These are phyloP conservation scores for Dexiosoma caninum DNA, from an alignment of 2,888 invertebrate species.

Conservation along the genomic window DNA sequence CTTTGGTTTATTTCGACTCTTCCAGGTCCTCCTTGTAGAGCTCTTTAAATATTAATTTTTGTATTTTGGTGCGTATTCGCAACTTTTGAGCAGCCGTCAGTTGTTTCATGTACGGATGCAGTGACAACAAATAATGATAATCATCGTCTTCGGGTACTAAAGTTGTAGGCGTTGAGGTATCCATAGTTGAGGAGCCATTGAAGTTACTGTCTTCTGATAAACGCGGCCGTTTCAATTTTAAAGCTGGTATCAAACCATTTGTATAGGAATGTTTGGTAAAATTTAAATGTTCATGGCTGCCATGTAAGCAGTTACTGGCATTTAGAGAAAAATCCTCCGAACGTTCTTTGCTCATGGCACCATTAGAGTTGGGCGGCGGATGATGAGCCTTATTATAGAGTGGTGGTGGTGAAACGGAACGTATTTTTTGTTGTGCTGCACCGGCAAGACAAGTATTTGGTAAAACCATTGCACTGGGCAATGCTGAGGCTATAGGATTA, in stretches of 20 bases:
- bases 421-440: conserved; percentile 65
- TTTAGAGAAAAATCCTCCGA: conserved; percentile 68
- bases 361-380: conserved; percentile 67
- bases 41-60: conserved; percentile 77
- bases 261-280: conserved; percentile 74
- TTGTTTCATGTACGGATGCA: conserved; percentile 78
- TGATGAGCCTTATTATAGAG: conserved; percentile 75
- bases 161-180: conserved; percentile 68
- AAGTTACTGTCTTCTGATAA: conserved; percentile 76
- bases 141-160: conserved; percentile 77
- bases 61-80: conserved; percentile 77
- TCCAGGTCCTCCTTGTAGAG: conserved; percentile 77
- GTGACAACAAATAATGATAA: conserved; percentile 76
- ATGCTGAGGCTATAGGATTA: conserved; percentile 15
- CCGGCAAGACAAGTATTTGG: conserved; percentile 51
- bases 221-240: conserved; percentile 75
- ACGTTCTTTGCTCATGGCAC: conserved; percentile 68
- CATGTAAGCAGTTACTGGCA: conserved; percentile 62
- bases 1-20: conserved; percentile 72
- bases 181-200: conserved; percentile 77
- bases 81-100: conserved; percentile 76
- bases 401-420: conserved; percentile 74
- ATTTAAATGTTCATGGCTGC: conserved; percentile 71
- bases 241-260: conserved; percentile 74
- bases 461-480: conserved; percentile 60